Conservation (phyloP, 2,113 vertebrate genomes). For the Thinocorus orbignyianus region DNA sequence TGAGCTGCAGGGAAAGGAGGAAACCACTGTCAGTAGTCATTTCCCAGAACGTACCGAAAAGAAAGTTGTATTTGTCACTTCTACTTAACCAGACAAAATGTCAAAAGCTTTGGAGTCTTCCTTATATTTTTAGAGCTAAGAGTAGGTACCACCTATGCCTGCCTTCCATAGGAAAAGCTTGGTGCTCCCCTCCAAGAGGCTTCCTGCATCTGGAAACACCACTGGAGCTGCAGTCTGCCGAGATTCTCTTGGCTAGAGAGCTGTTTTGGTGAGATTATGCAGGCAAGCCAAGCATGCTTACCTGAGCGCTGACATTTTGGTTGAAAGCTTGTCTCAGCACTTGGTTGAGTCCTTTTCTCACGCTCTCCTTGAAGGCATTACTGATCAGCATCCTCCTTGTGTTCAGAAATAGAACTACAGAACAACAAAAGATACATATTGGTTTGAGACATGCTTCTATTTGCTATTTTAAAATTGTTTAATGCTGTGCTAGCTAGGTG, state of each 20-base stretch:
- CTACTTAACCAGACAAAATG: neutral
- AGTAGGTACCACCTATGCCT: neutral
- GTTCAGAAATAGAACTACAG: constrained; percentile 88
- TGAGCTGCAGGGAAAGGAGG: neutral
- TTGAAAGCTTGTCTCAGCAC: constrained; percentile 88
- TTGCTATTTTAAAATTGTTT: neutral
- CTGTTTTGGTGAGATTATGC: neutral
- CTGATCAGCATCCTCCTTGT: constrained; percentile 83
- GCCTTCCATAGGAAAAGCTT: neutral
- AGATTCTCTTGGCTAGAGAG: neutral
- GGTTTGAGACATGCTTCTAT: neutral
- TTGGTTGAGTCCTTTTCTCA: constrained; percentile 88
- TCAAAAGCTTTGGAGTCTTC: neutral
- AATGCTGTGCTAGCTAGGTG: neutral
- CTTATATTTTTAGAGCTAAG: neutral
- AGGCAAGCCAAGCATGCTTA: constrained; percentile 60
- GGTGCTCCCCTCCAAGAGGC: neutral
- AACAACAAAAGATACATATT: constrained; percentile 4
- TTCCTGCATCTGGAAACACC: neutral
- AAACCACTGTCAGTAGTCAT: neutral
- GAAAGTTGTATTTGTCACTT: neutral
- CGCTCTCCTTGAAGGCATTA: constrained; percentile 83
- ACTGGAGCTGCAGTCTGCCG: neutral
- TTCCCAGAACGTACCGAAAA: neutral
- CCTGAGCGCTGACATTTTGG: constrained; percentile 83